These are phyloP conservation scores for Drosophila anomalipes DNA, from an alignment of 2,888 invertebrate species.

Conservation along the genomic window DNA sequence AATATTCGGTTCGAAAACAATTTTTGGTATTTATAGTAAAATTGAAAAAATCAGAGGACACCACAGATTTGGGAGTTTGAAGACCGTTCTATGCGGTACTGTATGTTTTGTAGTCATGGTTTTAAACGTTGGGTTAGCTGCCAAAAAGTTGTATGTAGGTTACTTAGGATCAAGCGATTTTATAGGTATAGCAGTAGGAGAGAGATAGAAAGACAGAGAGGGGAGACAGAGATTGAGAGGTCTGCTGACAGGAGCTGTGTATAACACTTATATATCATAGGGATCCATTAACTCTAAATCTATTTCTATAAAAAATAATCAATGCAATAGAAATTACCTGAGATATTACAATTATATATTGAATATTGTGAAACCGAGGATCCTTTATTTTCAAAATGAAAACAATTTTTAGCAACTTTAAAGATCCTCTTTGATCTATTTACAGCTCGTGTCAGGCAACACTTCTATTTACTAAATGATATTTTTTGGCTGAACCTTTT, in stretches of 20 bases:
- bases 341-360: not conserved
- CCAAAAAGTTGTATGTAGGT: conserved; percentile 13
- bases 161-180: conserved; percentile 4
- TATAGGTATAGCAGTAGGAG: not conserved
- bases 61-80: conserved; percentile 7
- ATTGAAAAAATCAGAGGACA: conserved; percentile 1
- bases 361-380: not conserved
- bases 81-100: not conserved
- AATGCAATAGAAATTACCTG: not conserved
- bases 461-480: conserved; percentile 63
- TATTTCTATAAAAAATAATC: not conserved
- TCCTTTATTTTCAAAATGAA: not conserved
- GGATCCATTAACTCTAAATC: not conserved
- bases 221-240: conserved; percentile 3
- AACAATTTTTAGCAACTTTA: not conserved
- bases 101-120: not conserved
- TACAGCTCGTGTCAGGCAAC: conserved; percentile 26
- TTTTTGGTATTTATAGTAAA: conserved; percentile 4
- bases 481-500: conserved; percentile 83
- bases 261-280: not conserved
- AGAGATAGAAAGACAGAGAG: not conserved
- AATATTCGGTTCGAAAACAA: conserved; percentile 87
- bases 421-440: not conserved
- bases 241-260: conserved; percentile 26
- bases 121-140: conserved; percentile 9